Conservation (phyloP, 1,140 invertebrate genomes). For the Lysiphlebus fabarum region DNA sequence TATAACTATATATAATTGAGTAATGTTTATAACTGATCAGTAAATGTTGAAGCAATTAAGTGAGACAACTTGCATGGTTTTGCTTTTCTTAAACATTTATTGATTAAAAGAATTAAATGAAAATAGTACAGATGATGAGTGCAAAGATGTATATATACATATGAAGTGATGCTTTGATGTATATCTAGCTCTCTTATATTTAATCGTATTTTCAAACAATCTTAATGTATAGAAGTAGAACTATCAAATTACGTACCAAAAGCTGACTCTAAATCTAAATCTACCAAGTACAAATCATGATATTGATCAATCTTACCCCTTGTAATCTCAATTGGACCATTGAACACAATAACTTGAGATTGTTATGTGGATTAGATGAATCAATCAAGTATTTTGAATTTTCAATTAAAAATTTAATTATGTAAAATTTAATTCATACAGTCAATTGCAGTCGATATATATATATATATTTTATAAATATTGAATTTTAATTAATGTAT, state of each 20-base stretch:
- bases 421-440: conserved; percentile 10
- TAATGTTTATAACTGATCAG: too few relatives aligned
- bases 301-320: background rate
- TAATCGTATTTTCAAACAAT: background rate
- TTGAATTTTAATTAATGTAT: background rate
- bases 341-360: conserved; percentile 7
- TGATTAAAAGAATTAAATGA: too few relatives aligned
- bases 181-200: background rate
- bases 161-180: background rate
- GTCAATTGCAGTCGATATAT: background rate
- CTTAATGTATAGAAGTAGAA: background rate
- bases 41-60: too few relatives aligned
- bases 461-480: background rate
- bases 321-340: conserved; percentile 11
- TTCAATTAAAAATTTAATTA: conserved; percentile 1
- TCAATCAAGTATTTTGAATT: background rate
- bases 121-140: too few relatives aligned
- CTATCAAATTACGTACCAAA: background rate
- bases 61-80: too few relatives aligned
- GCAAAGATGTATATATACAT: too few relatives aligned
- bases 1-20: too few relatives aligned
- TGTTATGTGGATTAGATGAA: background rate
- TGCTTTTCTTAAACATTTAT: too few relatives aligned
- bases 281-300: background rate
- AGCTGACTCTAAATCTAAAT: conserved; percentile 15